Conservation (phyloP, 2,888 invertebrate species). For the Ophion slaviceki region DNA sequence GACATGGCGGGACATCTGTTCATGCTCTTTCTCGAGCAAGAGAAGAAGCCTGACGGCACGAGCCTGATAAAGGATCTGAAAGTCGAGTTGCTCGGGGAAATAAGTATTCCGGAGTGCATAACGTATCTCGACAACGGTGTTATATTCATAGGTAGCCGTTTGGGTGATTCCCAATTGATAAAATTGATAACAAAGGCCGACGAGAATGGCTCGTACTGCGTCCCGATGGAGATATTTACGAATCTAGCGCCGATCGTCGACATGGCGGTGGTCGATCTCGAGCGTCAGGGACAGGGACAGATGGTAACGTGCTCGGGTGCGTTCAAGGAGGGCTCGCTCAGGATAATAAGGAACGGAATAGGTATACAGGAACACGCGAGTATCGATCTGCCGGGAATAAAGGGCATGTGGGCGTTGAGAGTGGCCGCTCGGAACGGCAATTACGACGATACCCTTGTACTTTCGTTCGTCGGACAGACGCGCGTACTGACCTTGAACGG, state of each 20-base stretch:
- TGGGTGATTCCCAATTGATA: slow-evolving; percentile 98
- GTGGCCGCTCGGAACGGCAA: slow-evolving; percentile 86
- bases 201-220: slow-evolving; percentile 94
- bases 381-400: slow-evolving; percentile 98
- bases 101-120: slow-evolving; percentile 97
- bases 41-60: slow-evolving; percentile 91
- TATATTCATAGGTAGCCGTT: slow-evolving; percentile 96
- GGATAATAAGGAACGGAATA: slow-evolving; percentile 99
- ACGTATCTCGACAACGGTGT: slow-evolving; percentile 99
- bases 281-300: slow-evolving; percentile 98
- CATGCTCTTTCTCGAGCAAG: slow-evolving; percentile 96
- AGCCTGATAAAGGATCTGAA: slow-evolving; percentile 94
- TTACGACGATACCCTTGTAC: slow-evolving; percentile 94
- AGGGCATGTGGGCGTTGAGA: slow-evolving; percentile 98
- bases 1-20: slow-evolving; percentile 98
- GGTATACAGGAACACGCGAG: slow-evolving; percentile 99
- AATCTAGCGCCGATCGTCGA: slow-evolving; percentile 99
- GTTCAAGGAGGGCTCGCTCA: slow-evolving; percentile 98
- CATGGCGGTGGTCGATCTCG: slow-evolving; percentile 98
- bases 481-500: slow-evolving; percentile 94
- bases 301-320: slow-evolving; percentile 99
- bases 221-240: slow-evolving; percentile 97
- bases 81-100: slow-evolving; percentile 95
- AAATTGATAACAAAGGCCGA: slow-evolving; percentile 93
- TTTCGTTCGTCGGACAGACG: slow-evolving; percentile 99